Base-by-base conservation (phyloP, 2,113 vertebrate genomes). In the Trematomus loennbergii region DNA sequence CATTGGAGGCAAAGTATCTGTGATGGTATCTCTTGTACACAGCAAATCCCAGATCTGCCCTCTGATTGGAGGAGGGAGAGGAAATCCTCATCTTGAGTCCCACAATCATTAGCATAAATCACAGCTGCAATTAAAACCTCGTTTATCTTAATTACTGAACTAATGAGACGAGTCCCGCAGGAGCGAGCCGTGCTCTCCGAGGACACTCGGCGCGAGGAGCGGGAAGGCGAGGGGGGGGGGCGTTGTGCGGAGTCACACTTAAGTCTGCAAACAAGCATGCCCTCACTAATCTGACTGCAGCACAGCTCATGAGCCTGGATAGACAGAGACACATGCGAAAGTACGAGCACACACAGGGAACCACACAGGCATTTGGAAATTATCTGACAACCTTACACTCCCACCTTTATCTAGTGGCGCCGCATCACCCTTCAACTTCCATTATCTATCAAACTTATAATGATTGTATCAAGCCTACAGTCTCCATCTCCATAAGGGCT, bases 131-230 rank as follows among this genome's bases (percentile, higher is more conserved):
- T 96, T 96, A 96, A 95, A 95, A 93, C 78, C 89, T 89, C 87
- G 86, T 96, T 96, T 95, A 95, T 96, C 94, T 95, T 95, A 96
- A 96, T 95, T 95, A 95, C 94, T 72, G 90, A 94, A 91, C 92
- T 96, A 96, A 96, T 96, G 95, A 94, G 93, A 95, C 90, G 90
- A 90, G 92, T 95, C 94, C 92, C 91, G 25, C 82, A 87, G 91
- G 95, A 95, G 81, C 29, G 73, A 88, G 85, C 49, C 17, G 25
- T 45, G 76, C 72, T 92, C 92, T 87, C 91, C 40, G 88, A 94
- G 94, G 93, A 94, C 90, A 87, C 72, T 86, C 33, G 40, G 71
- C 81, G 85, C 40, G 81, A 89, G 75, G 83, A 88, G 82, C 46
- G 29, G 53, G 45, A 71, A 72, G 64, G 84, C 71, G 55, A 68